These are phyloP conservation scores for Diceros bicornis DNA, from an alignment of 2,797 vertebrate species.

Conservation along the genomic window DNA sequence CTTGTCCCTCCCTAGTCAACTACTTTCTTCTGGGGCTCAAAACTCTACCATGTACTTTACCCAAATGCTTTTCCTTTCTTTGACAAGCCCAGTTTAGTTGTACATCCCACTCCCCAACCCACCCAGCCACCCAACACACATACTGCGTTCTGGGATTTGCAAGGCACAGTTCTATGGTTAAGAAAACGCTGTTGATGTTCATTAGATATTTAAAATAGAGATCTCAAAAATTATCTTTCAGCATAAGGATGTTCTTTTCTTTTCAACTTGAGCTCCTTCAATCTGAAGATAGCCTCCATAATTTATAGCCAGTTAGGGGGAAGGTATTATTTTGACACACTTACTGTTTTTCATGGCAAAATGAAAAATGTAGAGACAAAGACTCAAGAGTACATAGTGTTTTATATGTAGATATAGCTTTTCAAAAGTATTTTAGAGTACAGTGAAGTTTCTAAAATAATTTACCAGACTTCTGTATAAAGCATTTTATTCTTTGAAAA, in stretches of 20 bases:
- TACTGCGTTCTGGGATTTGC: neutral
- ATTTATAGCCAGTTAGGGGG: conserved; percentile 28
- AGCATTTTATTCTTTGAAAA: conserved; percentile 62
- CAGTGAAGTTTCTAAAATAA: conserved; percentile 62
- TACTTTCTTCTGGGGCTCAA: neutral
- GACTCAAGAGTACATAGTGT: neutral
- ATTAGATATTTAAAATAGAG: conserved; percentile 62
- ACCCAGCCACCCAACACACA: neutral
- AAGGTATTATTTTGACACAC: conserved; percentile 68
- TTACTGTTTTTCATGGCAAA: conserved; percentile 52
- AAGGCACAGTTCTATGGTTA: neutral
- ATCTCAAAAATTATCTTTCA: neutral
- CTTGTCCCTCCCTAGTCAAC: neutral
- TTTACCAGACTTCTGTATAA: neutral
- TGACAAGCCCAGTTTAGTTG: neutral
- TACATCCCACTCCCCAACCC: neutral
- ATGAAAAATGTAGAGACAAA: conserved; percentile 13
- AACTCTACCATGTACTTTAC: neutral
- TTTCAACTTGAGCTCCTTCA: neutral
- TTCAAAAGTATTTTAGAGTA: conserved; percentile 48
- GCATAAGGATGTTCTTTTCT: conserved; percentile 1
- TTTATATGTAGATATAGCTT: conserved; percentile 57
- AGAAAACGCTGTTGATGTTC: neutral
- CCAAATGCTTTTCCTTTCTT: neutral
- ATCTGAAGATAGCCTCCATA: conserved; percentile 29